Evolutionary conservation across 1,140 invertebrate species (phyloP), one percentile per base, ranked within the genome.

Genomic region (Sitobion miscanthi): DNA sequence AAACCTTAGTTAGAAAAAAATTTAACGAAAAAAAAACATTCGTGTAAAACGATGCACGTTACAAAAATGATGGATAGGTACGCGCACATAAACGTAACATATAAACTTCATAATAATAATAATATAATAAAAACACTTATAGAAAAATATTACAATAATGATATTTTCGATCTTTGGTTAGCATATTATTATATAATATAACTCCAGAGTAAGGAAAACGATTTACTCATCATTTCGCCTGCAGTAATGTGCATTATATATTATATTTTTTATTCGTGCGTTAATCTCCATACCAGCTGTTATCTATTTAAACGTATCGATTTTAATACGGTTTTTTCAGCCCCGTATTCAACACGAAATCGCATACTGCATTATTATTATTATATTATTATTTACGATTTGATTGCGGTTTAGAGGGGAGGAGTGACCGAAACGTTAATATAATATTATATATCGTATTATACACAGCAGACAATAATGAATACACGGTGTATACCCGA

Each of bases 251-350:
- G 30, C 62, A 77, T 77, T 77, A n/a, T 62, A 62, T 77, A 77
- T 77, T n/a, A 77, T 17, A 77, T 77, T 77, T n/a, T 77, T 77
- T n/a, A 69, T 77, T 77, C 62, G 62, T 77, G 62, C 62, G 62
- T 77, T 77, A 77, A 30, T 77, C n/a, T 14, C 62, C 21, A 54
- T 77, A 69, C 30, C 30, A 77, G 14, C 62, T n/a, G 30, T 77
- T 77, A 35, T 77, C 30, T 35, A 77, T 77, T n/a, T 77, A 77
- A n/a, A 77, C n/a, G 62, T 77, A 77, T 77, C 62, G 14, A 77
- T 77, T 77, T n/a, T n/a, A 77, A 77, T 77, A 77, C 62, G n/a
- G 14, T 77, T n/a, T 77, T 14, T n/a, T 3, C 42, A 42, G n/a
- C n/a, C 62, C 11, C 62, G 62, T n/a, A n/a, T n/a, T 69, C 30